Base-by-base conservation (phyloP, 2,797 vertebrate species). In the Alosa sapidissima region DNA sequence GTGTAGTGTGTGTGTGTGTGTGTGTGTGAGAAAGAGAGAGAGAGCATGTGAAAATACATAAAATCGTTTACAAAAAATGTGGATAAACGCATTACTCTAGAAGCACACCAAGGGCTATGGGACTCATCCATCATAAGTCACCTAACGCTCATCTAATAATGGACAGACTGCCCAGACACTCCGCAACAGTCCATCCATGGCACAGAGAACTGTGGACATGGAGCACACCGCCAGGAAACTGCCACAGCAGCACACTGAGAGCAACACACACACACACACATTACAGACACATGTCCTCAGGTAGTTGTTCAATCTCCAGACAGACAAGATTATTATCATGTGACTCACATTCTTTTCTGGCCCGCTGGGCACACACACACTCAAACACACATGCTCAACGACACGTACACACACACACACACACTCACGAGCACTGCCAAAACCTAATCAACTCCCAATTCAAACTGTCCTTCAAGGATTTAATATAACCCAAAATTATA, bases 321-420 rank as follows among this genome's bases (percentile, higher is more conserved):
- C 65, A 72, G 33, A 72, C 9, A 33, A 72, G 65, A 72, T 72
- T 72, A 36, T 72, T 72, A 72, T 72, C 65, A 72, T 72, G 65
- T 72, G 65, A 72, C 65, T 72, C 65, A 41, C 65, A 41, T 72
- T 72, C 65, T 72, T 72, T 72, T 36, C 65, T 14, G 13, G n/a
- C 65, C 65, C 5, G 14, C 14, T 41, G 65, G 65, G 65, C 28
- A 72, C 51, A 21, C 84, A 84, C 82, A 91, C 91, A 92, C 89
- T 86, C 90, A 89, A 90, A 89, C 85, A 88, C 86, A 87, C 92
- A 90, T 51, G 8, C 84, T 82, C 84, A 65, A 86, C 81, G 65
- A 65, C 83, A 87, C n/a, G 48, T 36, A 68, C 24, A 33, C 24
- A 33, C 24, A 68, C 65, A 68, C 55, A 58, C 55, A 58, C 55